Percentiles rank a stretch among this genome's conserved stretches.
phyloP scores from a whole-genome alignment of 2,113 vertebrate genomes.

The Epinephelus moara region DNA sequence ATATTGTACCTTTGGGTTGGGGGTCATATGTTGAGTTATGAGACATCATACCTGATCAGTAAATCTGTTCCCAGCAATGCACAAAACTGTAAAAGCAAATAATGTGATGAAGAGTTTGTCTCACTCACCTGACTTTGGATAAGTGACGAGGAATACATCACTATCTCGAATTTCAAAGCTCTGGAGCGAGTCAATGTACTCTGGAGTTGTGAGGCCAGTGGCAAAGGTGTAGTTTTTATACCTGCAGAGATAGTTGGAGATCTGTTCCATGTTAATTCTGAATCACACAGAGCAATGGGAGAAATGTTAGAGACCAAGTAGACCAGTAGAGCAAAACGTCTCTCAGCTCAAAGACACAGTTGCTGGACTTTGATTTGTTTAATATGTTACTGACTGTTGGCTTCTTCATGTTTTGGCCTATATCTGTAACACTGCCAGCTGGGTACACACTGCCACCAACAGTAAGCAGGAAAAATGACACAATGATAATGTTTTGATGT shows the following conservation, averaged over 20 bases:
- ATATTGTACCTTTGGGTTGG: conserved; percentile 29
- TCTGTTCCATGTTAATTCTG: conserved; percentile 54
- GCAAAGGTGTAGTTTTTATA: conserved; percentile 79
- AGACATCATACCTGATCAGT: background rate
- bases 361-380: background rate
- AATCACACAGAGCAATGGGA: background rate
- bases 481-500: background rate
- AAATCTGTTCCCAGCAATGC: background rate
- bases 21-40: too few species aligned
- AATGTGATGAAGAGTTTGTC: background rate
- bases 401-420: background rate
- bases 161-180: conserved; percentile 79
- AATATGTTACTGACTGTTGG: background rate
- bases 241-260: conserved; percentile 42
- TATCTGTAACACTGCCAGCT: background rate
- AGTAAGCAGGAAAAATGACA: background rate
- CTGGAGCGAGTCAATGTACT: conserved; percentile 79
- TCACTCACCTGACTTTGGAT: conserved; percentile 57
- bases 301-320: background rate
- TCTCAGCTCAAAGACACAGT: background rate
- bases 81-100: background rate
- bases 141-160: conserved; percentile 75
- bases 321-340: too few species aligned
- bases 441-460: background rate
- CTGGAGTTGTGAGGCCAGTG: conserved; percentile 1